These are phyloP conservation scores for Eupsittula cactorum DNA, from an alignment of 2,113 vertebrate species.

Conservation along the genomic window DNA sequence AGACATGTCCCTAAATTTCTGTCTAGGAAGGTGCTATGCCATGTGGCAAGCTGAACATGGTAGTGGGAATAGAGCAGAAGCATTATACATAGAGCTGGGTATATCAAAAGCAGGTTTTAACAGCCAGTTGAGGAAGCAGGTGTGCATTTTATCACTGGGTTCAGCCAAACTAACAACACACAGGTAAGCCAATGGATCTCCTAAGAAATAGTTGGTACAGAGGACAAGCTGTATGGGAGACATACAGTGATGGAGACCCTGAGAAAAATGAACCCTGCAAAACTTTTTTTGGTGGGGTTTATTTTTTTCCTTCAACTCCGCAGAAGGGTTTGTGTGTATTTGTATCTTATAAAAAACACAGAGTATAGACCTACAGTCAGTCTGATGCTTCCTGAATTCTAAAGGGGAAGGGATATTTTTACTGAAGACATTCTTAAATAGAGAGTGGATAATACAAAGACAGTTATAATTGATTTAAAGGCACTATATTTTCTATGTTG, in stretches of 20 bases:
- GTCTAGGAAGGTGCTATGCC: neutral
- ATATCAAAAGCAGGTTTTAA: neutral
- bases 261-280: neutral
- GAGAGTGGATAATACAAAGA: neutral
- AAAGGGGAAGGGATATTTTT: neutral
- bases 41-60: neutral
- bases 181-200: neutral
- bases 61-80: neutral
- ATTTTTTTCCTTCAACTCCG: neutral
- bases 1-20: neutral
- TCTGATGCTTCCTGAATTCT: neutral
- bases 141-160: fast-evolving
- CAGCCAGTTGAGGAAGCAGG: neutral
- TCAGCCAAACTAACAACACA: neutral
- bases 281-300: neutral
- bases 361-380: neutral
- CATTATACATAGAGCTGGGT: fast-evolving
- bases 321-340: fast-evolving
- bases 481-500: neutral
- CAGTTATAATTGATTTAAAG: neutral
- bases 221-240: neutral
- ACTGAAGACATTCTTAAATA: neutral
- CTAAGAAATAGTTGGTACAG: neutral
- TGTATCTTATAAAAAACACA: neutral
- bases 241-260: neutral